phyloP scores from a whole-genome alignment of 2,888 invertebrate species.

The Rhabditoides inermis region DNA sequence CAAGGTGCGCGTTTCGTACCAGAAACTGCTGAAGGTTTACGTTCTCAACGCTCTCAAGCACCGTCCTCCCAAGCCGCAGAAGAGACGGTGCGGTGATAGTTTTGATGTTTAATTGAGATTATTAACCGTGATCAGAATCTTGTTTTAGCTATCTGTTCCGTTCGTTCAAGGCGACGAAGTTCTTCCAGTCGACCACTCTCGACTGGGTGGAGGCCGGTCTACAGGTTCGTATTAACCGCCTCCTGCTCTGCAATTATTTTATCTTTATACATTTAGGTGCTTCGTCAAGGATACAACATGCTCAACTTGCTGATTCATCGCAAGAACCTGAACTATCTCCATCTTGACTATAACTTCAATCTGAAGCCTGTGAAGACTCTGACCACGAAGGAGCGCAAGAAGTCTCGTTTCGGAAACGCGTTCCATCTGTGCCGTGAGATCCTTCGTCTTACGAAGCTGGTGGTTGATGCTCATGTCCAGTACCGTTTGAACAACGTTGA shows the following conservation, averaged over 20 bases:
- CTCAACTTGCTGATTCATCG: conserved; percentile 93
- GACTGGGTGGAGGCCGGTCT: conserved; percentile 99
- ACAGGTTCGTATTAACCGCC: conserved; percentile 61
- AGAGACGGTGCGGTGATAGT: conserved; percentile 66
- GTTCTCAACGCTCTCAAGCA: conserved; percentile 95
- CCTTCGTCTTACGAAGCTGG: conserved; percentile 88
- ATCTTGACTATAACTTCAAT: conserved; percentile 99
- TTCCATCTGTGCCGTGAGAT: conserved; percentile 99
- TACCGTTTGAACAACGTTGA: conserved; percentile 95
- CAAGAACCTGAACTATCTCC: conserved; percentile 96
- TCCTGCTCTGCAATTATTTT: no score
- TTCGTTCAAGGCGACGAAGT: conserved; percentile 98
- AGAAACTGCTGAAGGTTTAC: conserved; percentile 93
- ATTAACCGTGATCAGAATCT: not conserved
- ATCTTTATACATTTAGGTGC: no score
- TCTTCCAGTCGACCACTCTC: conserved; percentile 96
- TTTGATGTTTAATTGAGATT: not conserved
- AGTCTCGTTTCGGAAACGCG: conserved; percentile 71
- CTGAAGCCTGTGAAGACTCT: conserved; percentile 97
- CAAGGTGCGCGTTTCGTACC: conserved; percentile 96
- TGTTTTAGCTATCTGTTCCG: conserved; percentile 77
- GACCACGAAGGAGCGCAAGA: conserved; percentile 97
- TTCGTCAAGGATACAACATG: conserved; percentile 99
- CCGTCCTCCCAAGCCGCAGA: conserved; percentile 92
- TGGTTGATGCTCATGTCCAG: conserved; percentile 98